Evolutionary conservation across 2,113 vertebrate genomes (phyloP), one percentile per base, ranked within the genome.

Genomic region (Egretta garzetta): DNA sequence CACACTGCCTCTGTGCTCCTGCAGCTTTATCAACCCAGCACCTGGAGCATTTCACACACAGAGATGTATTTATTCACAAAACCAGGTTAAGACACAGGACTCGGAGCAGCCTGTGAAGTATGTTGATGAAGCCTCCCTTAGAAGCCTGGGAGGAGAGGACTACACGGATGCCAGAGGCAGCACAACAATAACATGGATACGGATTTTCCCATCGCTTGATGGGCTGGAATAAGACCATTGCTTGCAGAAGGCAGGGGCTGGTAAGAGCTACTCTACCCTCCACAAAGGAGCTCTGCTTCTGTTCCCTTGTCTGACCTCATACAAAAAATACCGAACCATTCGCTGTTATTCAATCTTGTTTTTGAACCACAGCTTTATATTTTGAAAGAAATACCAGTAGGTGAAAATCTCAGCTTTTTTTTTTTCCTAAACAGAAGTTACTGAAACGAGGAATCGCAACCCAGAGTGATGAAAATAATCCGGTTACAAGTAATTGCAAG

Each of bases 111-210:
- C 37, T 22, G 22, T 66, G n/a, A 50, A 63, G 30, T 13, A 3
- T 2, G 17, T 9, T 3, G 3, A 21, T 1, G 2, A 24, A 52
- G 45, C 22, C 14, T 73, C 26, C 22, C 14, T 32, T 58, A 56
- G 7, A 37, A 27, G 12, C 56, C 52, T 37, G 22, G 26, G 16
- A 24, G 26, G 37, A 49, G 11, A 67, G 17, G 23, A 23, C 30
- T 28, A 28, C 15, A 18, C 0, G 3, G 33, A 22, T 49, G 14
- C 10, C 39, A 56, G 37, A 66, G 11, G 8, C 22, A n/a, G 13
- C 28, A 4, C 3, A 14, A 18, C 19, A 43, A 5, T 56, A 47
- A 55, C 6, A 32, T 0, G 5, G 45, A 15, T 4, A 0, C 6
- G 68, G 22, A 20, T 73, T 45, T 68, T 50, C 32, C 30, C 27